Conservation (phyloP, 1,140 invertebrate genomes). For the Drosophila funebris region DNA sequence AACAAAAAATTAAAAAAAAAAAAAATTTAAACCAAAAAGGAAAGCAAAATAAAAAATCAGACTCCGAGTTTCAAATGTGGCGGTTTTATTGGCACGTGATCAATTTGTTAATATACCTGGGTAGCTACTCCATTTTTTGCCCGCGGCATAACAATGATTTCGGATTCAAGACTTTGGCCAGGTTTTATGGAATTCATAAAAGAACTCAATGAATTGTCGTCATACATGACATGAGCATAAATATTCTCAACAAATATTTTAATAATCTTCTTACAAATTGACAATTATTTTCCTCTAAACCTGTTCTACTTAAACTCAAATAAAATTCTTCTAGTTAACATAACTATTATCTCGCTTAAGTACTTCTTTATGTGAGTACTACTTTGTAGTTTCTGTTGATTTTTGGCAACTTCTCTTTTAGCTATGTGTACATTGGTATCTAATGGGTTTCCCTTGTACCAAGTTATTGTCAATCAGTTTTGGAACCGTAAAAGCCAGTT, state of each 20-base stretch:
- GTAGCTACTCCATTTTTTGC: conserved; percentile 41
- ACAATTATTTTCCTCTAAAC: background rate
- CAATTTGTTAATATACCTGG: conserved; percentile 18
- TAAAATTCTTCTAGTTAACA: background rate
- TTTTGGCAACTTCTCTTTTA: conserved; percentile 3
- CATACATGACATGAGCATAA: conserved; percentile 3
- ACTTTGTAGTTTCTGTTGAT: background rate
- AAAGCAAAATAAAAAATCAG: conserved; percentile 13
- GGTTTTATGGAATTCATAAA: background rate
- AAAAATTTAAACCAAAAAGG: conserved; percentile 7
- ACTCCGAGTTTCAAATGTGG: conserved; percentile 2
- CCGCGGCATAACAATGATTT: conserved; percentile 48
- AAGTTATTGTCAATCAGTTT: conserved; percentile 38
- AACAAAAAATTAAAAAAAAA: conserved; percentile 36
- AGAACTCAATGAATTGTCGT: conserved; percentile 16
- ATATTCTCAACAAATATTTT: background rate
- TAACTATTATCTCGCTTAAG: background rate
- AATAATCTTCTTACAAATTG: background rate
- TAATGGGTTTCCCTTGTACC: conserved; percentile 68
- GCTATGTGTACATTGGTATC: conserved; percentile 32
- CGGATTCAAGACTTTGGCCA: conserved; percentile 18
- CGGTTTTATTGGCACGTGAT: conserved; percentile 34
- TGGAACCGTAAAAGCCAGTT: conserved; percentile 48
- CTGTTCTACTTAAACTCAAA: background rate
- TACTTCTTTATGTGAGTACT: background rate